These are phyloP conservation scores for Nicator chloris DNA, from an alignment of 2,113 vertebrate genomes.

Conservation along the genomic window DNA sequence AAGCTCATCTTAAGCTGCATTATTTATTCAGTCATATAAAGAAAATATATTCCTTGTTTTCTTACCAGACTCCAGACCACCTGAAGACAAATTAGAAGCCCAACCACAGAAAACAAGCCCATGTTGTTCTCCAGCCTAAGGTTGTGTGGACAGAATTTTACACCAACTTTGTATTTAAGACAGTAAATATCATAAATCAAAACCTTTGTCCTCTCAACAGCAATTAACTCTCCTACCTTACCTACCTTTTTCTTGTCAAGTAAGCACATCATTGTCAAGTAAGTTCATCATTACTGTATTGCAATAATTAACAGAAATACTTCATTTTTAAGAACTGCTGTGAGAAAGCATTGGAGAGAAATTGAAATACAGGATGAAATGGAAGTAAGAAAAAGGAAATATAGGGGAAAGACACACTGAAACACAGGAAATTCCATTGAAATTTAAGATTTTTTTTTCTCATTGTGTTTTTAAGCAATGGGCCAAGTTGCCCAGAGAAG, in stretches of 20 bases:
- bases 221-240: neutral
- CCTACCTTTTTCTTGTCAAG: neutral
- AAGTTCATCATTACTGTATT: slow-evolving; percentile 16
- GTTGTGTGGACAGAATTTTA: neutral
- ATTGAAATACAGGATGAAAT: neutral
- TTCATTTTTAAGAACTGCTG: neutral
- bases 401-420: neutral
- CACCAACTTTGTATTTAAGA: slow-evolving; percentile 21
- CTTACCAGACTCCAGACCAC: slow-evolving; percentile 69
- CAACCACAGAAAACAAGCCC: neutral
- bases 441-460: neutral
- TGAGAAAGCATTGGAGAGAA: neutral
- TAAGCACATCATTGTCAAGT: neutral
- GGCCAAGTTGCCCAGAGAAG: neutral
- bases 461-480: neutral
- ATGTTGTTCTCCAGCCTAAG: slow-evolving; percentile 34
- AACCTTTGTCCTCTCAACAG: slow-evolving; percentile 66
- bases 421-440: neutral
- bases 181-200: slow-evolving; percentile 37
- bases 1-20: neutral
- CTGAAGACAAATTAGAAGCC: slow-evolving; percentile 40
- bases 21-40: neutral
- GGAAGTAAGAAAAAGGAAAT: neutral
- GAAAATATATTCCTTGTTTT: neutral
- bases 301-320: neutral